Conservation (phyloP, 2,797 vertebrate genomes). For the Scarus forsteni region DNA sequence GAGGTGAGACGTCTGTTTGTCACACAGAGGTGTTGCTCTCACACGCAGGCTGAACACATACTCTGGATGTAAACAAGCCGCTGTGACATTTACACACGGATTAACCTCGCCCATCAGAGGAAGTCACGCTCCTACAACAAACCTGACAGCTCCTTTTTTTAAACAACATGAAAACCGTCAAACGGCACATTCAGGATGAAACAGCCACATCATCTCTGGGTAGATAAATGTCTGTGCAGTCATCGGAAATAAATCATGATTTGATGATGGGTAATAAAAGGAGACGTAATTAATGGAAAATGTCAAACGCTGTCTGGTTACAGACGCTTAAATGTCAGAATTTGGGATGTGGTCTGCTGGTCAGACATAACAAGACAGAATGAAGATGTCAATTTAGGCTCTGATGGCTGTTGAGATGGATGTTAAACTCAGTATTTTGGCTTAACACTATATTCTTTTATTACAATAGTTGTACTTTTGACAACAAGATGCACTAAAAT, state of each 20-base stretch:
- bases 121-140: background rate
- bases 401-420: too few species aligned
- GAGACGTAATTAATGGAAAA: background rate
- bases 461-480: too few species aligned
- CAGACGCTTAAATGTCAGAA: background rate
- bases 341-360: background rate
- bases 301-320: background rate
- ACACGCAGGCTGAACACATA: conserved; percentile 38
- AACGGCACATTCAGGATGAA: background rate
- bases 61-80: background rate
- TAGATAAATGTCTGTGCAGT: background rate
- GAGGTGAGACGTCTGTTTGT: background rate
- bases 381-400: too few species aligned
- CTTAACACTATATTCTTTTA: too few species aligned
- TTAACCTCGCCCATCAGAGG: conserved; percentile 20
- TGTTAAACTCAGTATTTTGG: too few species aligned
- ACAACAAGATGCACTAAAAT: too few species aligned
- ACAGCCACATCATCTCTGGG: too few species aligned
- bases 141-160: too few species aligned
- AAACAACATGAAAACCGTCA: background rate
- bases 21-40: background rate
- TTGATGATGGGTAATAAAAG: background rate
- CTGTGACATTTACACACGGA: conserved; percentile 39
- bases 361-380: background rate
- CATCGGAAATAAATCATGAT: background rate